Base-by-base conservation (phyloP, 2,888 invertebrate species). In the Acholoe squamosa region DNA sequence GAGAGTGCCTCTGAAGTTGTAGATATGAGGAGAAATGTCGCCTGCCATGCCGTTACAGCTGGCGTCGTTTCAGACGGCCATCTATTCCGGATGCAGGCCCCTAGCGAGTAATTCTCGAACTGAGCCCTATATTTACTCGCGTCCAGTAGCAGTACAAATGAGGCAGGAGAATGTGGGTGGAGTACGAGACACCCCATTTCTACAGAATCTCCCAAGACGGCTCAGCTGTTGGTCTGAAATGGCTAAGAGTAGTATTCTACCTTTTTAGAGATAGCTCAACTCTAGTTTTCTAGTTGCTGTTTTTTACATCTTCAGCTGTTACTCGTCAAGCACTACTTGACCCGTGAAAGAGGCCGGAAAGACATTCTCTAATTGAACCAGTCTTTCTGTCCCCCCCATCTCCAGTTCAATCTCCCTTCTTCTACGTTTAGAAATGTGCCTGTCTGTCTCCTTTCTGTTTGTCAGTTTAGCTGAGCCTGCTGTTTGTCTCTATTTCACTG, bases 101-200 rank as follows among this genome's bases (percentile, higher is more conserved):
- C 71, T 71, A 14, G 71, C 14, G 71, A 28, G 28, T 71, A 28
- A 71, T 71, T 71, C 71, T 14, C 71, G 31, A 25, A 71, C 71
- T 71, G 28, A 71, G 71, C 71, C 14, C 71, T 71, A 71, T 71
- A 71, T 71, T 71, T 71, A 71, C 31, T 28, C 71, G 0, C 31
- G 12, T 71, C 71, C 71, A 28, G 71, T 71, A 25, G 71, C 71
- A 71, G 25, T 71, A 25, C 71, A 71, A 71, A 71, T 28, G 71
- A 25, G 28, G 3, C 1, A 28, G n/a, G 19, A 19, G 19, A n/a
- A 3, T 0, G n/a, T 7, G n/a, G n/a, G 14, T n/a, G 61, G 61
- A 43, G 1, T n/a, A 71, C 71, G 25, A 71, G 71, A 71, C 71
- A n/a, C 71, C 28, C 16, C 71, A 71, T 28, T 25, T 71, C 28